phyloP scores from a whole-genome alignment of 2,888 invertebrate species.

The Chirona hameri region DNA sequence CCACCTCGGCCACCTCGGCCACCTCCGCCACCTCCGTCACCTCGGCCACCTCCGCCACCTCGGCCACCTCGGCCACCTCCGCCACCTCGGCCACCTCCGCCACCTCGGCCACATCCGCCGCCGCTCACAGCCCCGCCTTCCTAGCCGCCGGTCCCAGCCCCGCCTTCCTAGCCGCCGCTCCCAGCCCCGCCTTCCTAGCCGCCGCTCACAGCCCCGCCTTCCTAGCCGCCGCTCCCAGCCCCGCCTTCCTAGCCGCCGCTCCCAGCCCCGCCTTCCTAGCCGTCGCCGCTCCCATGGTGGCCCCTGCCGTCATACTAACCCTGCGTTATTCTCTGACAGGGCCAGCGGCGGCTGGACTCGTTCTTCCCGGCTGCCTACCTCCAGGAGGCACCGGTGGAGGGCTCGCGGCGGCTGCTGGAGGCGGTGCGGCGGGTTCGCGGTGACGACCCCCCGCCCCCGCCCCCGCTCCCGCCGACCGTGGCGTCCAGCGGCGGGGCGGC shows the following conservation, averaged over 20 bases:
- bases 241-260: background rate
- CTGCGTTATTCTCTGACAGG: background rate
- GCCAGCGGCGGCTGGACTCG: background rate
- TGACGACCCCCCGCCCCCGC: background rate
- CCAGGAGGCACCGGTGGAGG: background rate
- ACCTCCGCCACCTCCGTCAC: too few species aligned
- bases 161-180: too few species aligned
- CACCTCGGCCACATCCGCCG: too few species aligned
- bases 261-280: background rate
- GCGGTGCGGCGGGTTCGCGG: background rate
- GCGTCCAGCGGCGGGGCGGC: background rate
- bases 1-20: too few species aligned
- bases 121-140: too few species aligned
- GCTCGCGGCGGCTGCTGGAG: background rate
- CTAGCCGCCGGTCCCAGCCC: too few species aligned
- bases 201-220: too few species aligned
- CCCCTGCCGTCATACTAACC: background rate
- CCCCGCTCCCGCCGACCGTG: background rate
- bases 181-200: too few species aligned
- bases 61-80: too few species aligned
- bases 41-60: too few species aligned
- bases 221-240: too few species aligned
- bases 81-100: too few species aligned
- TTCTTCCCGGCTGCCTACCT: background rate
- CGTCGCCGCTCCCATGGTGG: background rate